Conservation (phyloP, 2,113 vertebrate genomes). For the Ammospiza caudacuta region DNA sequence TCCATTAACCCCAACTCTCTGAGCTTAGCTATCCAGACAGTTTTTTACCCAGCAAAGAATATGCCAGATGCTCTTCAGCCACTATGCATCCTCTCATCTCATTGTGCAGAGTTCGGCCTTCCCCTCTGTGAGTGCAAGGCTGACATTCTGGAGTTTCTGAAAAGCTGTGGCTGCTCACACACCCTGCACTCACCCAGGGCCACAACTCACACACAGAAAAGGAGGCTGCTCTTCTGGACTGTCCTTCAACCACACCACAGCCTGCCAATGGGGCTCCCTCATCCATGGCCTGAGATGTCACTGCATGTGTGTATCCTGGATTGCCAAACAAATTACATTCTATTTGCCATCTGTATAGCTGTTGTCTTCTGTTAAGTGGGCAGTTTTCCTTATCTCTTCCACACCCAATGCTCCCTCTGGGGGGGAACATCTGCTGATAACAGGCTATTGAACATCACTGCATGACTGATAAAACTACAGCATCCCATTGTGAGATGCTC, state of each 20-base stretch:
- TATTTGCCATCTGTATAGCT: no score
- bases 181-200: background rate
- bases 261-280: background rate
- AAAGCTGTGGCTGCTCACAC: background rate
- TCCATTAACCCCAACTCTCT: background rate
- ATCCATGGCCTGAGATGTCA: background rate
- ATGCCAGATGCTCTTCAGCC: background rate
- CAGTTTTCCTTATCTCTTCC: no score
- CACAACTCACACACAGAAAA: background rate
- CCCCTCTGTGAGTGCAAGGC: background rate
- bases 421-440: no score
- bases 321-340: no score
- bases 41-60: background rate
- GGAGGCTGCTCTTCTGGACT: background rate
- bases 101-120: background rate
- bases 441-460: no score
- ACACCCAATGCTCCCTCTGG: no score
- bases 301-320: rapidly evolving
- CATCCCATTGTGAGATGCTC: no score
- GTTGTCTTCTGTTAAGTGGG: no score
- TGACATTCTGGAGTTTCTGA: background rate
- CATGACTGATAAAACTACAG: no score
- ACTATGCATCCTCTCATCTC: background rate
- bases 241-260: background rate
- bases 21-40: rapidly evolving